Conservation (phyloP, 2,113 vertebrate species). For the Tonatia bakeri region DNA sequence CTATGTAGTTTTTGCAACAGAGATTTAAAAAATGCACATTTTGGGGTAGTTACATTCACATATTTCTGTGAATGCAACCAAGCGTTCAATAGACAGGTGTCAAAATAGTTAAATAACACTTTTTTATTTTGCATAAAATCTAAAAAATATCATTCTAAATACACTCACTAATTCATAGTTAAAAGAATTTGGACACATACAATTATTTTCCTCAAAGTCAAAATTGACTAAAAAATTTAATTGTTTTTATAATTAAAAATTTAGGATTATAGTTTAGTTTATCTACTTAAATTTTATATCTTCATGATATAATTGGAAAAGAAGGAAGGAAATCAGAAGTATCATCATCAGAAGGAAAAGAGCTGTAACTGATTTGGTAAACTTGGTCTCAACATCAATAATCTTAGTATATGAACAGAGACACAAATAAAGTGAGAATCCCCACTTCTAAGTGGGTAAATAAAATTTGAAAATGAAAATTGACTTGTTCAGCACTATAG, state of each 20-base stretch:
- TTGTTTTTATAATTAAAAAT: background rate
- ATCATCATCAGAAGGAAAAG: background rate
- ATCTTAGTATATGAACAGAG: background rate
- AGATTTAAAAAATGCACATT: background rate
- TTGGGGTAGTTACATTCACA: background rate
- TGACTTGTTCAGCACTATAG: background rate
- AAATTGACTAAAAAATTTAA: background rate
- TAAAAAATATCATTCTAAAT: background rate
- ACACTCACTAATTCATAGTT: background rate
- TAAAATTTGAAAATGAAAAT: background rate
- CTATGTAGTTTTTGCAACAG: background rate
- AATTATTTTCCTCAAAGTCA: background rate
- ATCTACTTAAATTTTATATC: background rate
- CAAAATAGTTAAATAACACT: background rate
- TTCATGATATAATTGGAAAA: background rate
- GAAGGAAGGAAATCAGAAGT: background rate
- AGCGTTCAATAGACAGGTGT: background rate
- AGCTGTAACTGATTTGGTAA: background rate
- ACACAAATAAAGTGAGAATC: background rate
- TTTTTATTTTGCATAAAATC: background rate
- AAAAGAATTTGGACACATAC: background rate
- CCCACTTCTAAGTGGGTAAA: background rate
- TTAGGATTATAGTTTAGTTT: background rate
- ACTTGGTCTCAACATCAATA: background rate
- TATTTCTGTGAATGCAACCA: background rate